Percentiles rank a stretch among this genome's conserved stretches.
Evolutionary conservation across 2,888 invertebrate genomes (phyloP).

Genomic region (Temnothorax rugatulus): DNA sequence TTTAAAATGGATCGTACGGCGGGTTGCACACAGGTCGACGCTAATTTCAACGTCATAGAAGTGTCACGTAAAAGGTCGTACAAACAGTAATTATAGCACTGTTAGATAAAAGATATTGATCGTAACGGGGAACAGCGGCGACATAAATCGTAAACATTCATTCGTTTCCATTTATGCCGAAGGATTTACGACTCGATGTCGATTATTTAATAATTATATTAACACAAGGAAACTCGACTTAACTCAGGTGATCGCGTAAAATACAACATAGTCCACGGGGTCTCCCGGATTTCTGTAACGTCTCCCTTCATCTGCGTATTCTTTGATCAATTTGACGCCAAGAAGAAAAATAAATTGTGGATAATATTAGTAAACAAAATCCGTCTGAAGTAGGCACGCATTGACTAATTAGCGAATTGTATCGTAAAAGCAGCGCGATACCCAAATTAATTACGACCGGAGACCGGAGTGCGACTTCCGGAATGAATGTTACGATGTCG

Average conservation of each 20-base stretch:
- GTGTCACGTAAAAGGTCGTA: background rate
- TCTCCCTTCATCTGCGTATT: background rate
- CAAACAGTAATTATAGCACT: conserved; percentile 7
- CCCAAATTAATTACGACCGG: background rate
- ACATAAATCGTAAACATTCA: background rate
- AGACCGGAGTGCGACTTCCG: conserved; percentile 7
- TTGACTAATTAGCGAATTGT: conserved; percentile 1
- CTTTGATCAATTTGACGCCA: background rate
- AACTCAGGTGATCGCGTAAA: background rate
- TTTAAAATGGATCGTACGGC: background rate
- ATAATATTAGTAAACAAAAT: background rate
- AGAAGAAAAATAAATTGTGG: background rate
- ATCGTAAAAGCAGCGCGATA: background rate
- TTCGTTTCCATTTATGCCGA: background rate
- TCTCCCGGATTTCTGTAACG: background rate
- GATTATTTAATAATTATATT: background rate
- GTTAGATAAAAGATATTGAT: conserved; percentile 4
- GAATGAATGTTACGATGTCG: conserved; percentile 46
- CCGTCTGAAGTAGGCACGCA: background rate
- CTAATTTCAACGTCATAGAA: conserved; percentile 1
- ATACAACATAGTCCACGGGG: background rate
- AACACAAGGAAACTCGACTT: background rate
- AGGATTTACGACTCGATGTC: background rate
- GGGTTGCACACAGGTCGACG: background rate
- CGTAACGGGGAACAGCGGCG: background rate